Evolutionary conservation across 2,888 invertebrate species (phyloP).

Genomic region (Acrobasis suavella): DNA sequence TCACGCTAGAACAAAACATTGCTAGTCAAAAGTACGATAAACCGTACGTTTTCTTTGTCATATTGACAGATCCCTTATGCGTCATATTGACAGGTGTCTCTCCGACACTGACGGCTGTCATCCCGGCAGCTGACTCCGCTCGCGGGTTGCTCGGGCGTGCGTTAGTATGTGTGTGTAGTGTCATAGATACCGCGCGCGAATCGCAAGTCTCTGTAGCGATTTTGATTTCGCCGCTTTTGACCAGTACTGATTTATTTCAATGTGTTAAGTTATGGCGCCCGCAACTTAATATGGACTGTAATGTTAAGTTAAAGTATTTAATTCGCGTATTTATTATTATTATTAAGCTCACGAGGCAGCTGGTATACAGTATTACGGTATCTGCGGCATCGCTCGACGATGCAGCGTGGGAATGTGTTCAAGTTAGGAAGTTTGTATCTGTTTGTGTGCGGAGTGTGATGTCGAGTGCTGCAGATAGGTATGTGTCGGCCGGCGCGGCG

Average conservation of each 20-base stretch:
- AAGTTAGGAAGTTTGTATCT: conserved; percentile 11
- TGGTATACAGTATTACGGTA: conserved; percentile 32
- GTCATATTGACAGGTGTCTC: conserved; percentile 22
- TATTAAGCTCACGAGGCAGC: conserved; percentile 29
- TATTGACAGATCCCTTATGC: conserved; percentile 13
- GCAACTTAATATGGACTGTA: conserved; percentile 29
- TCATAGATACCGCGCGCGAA: conserved; percentile 29
- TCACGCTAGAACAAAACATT: conserved; percentile 15
- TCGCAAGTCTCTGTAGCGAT: conserved; percentile 24
- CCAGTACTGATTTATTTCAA: conserved; percentile 33
- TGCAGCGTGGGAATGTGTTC: conserved; percentile 22
- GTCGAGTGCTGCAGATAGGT: conserved; percentile 18
- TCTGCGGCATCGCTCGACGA: conserved; percentile 23
- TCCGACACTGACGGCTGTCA: conserved; percentile 2
- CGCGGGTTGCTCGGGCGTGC: conserved; percentile 28
- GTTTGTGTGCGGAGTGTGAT: conserved; percentile 16
- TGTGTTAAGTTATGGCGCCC: conserved; percentile 27
- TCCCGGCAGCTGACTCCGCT: background rate
- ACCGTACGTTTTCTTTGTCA: conserved; percentile 20
- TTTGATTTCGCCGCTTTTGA: conserved; percentile 27
- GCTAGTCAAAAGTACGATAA: conserved; percentile 20
- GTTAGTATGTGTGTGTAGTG: conserved; percentile 32
- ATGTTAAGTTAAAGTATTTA: conserved; percentile 31
- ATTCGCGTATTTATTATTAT: conserved; percentile 32
- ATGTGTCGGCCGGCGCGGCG: conserved; percentile 13